Evolutionary conservation across 2,888 invertebrate genomes (phyloP).

Genomic region (Colletes collaris): DNA sequence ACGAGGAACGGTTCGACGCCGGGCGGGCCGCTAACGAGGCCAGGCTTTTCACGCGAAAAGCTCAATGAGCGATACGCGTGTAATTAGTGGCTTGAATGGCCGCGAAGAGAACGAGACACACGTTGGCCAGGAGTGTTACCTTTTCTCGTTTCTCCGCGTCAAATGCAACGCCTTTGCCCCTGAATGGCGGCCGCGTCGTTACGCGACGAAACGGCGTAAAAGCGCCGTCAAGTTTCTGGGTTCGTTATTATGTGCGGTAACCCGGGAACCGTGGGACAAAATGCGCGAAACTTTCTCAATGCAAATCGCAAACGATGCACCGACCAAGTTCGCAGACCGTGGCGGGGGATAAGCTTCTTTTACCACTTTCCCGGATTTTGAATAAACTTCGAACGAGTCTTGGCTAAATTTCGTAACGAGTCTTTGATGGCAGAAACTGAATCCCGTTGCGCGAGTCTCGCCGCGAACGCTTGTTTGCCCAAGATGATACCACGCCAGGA

Average conservation of each 20-base stretch:
- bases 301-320: conserved; percentile 29
- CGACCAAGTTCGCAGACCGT: neutral
- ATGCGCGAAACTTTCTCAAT: conserved; percentile 35
- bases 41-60: conserved; percentile 44
- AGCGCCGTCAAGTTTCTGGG: conserved; percentile 30
- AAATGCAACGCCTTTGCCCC: conserved; percentile 22
- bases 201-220: conserved; percentile 30
- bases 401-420: neutral
- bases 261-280: neutral
- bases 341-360: conserved; percentile 24
- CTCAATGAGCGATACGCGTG: conserved; percentile 45
- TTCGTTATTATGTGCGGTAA: conserved; percentile 7
- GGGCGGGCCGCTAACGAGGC: conserved; percentile 34
- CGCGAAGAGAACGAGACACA: conserved; percentile 22
- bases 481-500: too few species aligned
- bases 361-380: neutral
- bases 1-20: conserved; percentile 4
- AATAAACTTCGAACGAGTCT: neutral
- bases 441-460: too few species aligned
- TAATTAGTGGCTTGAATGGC: conserved; percentile 43
- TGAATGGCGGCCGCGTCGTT: conserved; percentile 36
- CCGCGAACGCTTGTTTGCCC: too few species aligned
- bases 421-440: too few species aligned
- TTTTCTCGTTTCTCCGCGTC: conserved; percentile 6
- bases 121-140: conserved; percentile 2